Evolutionary conservation across 2,113 vertebrate species (phyloP).

Genomic region (Hystrix brachyura): DNA sequence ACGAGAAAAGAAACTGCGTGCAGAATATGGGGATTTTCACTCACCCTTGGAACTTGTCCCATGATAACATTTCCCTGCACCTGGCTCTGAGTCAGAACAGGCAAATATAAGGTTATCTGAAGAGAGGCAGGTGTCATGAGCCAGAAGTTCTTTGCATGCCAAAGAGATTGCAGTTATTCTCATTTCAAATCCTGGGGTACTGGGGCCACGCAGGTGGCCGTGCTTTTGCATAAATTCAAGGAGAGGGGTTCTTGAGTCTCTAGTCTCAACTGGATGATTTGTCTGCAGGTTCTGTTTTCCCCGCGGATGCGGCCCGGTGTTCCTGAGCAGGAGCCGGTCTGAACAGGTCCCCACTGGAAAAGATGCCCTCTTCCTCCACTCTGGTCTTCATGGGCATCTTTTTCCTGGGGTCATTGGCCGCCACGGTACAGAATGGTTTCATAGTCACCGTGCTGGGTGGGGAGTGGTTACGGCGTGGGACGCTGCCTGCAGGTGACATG

Average conservation of each 20-base stretch:
- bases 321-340: background rate
- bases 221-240: background rate
- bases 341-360: background rate
- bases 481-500: background rate
- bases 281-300: background rate
- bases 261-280: background rate
- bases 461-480: background rate
- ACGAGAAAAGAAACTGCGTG: background rate
- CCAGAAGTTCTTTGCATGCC: conserved; percentile 49
- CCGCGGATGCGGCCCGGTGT: background rate
- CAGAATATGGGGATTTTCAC: background rate
- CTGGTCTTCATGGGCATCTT: conserved; percentile 34
- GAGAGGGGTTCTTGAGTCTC: background rate
- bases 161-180: background rate
- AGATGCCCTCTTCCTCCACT: background rate
- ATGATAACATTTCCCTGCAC: conserved; percentile 31
- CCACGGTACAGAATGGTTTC: conserved; percentile 67
- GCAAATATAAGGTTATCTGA: conserved; percentile 62
- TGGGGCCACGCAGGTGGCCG: background rate
- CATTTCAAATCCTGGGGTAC: background rate
- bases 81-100: conserved; percentile 35
- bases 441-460: background rate
- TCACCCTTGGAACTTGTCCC: background rate
- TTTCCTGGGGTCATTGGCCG: background rate
- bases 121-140: conserved; percentile 46